phyloP scores from a whole-genome alignment of 1,140 invertebrate species.

The Chironomus tepperi region DNA sequence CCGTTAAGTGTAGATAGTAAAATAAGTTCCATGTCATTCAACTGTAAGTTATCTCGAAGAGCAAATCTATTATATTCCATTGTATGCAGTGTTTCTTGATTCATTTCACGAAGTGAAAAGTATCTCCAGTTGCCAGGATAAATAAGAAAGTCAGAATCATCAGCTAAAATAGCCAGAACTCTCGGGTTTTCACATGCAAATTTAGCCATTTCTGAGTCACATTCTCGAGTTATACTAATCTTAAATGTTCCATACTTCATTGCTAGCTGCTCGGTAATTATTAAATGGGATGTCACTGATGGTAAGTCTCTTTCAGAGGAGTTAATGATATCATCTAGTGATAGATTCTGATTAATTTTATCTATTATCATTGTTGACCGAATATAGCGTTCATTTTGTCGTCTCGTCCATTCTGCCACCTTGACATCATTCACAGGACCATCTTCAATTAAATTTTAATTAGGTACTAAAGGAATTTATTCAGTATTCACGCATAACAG shows the following conservation, averaged over 20 bases:
- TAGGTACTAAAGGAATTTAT: too few species aligned
- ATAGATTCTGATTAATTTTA: not conserved
- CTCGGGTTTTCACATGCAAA: not conserved
- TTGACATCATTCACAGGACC: not conserved
- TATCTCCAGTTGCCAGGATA: not conserved
- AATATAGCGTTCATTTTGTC: not conserved
- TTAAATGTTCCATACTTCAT: not conserved
- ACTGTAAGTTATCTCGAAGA: not conserved
- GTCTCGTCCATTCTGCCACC: not conserved
- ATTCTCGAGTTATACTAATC: not conserved
- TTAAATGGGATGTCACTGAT: not conserved
- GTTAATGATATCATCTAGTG: not conserved
- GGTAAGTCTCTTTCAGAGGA: too few species aligned
- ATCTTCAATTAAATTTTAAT: not conserved
- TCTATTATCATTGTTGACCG: not conserved
- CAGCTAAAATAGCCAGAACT: not conserved
- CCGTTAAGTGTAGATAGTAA: not conserved
- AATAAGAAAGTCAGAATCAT: conserved; percentile 3
- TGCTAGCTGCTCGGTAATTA: not conserved
- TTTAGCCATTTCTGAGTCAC: not conserved
- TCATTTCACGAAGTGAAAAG: not conserved
- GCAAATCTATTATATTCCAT: not conserved
- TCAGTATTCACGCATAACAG: too few species aligned
- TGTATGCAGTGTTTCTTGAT: not conserved
- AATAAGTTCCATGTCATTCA: not conserved